phyloP scores from a whole-genome alignment of 2,113 vertebrate genomes.

The Bufo bufo region DNA sequence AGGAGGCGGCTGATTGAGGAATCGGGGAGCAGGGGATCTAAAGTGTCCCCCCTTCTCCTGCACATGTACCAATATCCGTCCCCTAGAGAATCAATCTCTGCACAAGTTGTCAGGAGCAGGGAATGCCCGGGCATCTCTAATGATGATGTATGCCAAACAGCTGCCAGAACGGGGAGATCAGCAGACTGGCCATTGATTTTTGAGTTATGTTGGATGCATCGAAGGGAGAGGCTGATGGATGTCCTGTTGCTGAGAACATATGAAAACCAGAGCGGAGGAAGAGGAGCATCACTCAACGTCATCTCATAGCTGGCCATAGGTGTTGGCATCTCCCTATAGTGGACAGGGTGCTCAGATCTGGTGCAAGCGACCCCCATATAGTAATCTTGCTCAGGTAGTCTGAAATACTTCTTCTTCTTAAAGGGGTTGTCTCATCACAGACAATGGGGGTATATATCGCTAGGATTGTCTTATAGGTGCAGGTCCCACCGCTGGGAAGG shows the following conservation, averaged over 20 bases:
- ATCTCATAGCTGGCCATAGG: not conserved
- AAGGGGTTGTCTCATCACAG: no score
- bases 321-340: not conserved
- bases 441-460: no score
- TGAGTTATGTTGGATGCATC: not conserved
- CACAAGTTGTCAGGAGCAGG: not conserved
- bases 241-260: not conserved
- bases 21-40: not conserved
- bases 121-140: constrained; percentile 32
- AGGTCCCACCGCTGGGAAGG: no score
- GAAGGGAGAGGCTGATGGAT: not conserved
- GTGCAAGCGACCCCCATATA: no score
- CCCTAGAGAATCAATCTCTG: constrained; percentile 6
- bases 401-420: no score
- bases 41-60: not conserved
- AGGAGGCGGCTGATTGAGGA: not conserved
- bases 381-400: no score
- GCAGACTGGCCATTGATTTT: constrained; percentile 29
- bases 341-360: no score
- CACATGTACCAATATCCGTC: not conserved
- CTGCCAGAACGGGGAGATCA: constrained; percentile 2
- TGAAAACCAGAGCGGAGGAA: not conserved
- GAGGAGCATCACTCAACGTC: not conserved
- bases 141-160: constrained; percentile 23
- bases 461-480: no score